These are phyloP conservation scores for Orthonychiurus folsomi DNA, from an alignment of 2,888 invertebrate species.

Conservation along the genomic window DNA sequence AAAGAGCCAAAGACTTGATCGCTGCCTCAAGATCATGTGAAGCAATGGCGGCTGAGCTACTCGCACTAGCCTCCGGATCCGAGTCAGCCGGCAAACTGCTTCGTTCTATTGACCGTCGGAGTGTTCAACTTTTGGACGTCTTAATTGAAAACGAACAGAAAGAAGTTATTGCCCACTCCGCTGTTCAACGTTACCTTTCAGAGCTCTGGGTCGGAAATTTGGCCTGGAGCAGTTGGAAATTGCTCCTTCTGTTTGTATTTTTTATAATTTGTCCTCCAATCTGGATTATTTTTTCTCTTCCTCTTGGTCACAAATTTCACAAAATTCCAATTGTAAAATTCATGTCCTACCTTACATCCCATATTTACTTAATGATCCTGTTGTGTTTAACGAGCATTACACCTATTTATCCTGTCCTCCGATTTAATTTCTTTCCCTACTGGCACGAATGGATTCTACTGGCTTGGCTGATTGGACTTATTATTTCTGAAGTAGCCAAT, in stretches of 20 bases:
- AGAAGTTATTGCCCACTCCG: conserved; percentile 83
- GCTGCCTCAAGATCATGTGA: conserved; percentile 95
- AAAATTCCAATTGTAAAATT: conserved; percentile 99
- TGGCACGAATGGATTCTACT: conserved; percentile 95
- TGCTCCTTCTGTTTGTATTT: conserved; percentile 81
- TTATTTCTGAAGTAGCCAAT: conserved; percentile 93
- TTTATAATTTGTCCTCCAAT: conserved; percentile 91
- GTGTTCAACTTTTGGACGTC: conserved; percentile 89
- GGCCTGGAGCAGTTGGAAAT: conserved; percentile 93
- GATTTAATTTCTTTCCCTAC: conserved; percentile 66
- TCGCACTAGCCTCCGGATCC: conserved; percentile 85
- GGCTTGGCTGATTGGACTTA: conserved; percentile 86
- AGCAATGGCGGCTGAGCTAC: conserved; percentile 90
- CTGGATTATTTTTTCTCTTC: conserved; percentile 91
- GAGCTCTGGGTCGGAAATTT: conserved; percentile 97
- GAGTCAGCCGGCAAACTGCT: conserved; percentile 90
- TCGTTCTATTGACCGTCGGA: conserved; percentile 87
- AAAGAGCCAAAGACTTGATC: conserved; percentile 91
- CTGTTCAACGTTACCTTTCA: conserved; percentile 90
- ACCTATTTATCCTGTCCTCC: conserved; percentile 67
- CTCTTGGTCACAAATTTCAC: conserved; percentile 88
- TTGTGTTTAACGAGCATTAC: conserved; percentile 82
- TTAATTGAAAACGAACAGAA: conserved; percentile 98
- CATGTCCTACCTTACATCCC: conserved; percentile 97
- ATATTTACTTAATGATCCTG: conserved; percentile 91